Conservation (phyloP, 1,140 invertebrate species). For the Procambarus clarkii region DNA sequence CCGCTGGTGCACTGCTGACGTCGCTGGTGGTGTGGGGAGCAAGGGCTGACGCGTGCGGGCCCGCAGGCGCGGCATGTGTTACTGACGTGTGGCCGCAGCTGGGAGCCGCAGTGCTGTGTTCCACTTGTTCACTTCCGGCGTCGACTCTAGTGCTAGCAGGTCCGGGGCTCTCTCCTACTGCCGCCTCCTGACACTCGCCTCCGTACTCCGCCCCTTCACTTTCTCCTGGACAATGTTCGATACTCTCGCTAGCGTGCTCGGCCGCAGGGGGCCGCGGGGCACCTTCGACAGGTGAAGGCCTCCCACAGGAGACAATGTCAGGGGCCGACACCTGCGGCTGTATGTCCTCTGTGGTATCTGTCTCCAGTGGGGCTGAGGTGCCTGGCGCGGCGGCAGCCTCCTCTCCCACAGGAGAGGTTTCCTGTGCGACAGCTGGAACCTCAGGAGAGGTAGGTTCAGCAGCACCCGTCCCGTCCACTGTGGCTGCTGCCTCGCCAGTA, state of each 20-base stretch:
- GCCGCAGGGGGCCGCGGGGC: not conserved
- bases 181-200: slow-evolving; percentile 44
- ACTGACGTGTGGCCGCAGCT: slow-evolving; percentile 59
- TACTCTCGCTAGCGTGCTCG: slow-evolving; percentile 21
- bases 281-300: slow-evolving; percentile 11
- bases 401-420: not conserved
- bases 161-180: slow-evolving; percentile 23
- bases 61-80: slow-evolving; percentile 39
- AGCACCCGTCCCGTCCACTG: not conserved
- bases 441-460: too few species aligned
- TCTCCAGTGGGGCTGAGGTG: not conserved
- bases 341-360: not conserved
- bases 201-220: slow-evolving; percentile 44
- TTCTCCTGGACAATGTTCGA: slow-evolving; percentile 29
- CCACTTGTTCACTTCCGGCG: slow-evolving; percentile 70
- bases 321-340: not conserved
- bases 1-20: slow-evolving; percentile 26
- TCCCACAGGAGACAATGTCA: not conserved
- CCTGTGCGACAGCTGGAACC: not conserved
- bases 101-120: slow-evolving; percentile 55
- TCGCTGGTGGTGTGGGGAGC: slow-evolving; percentile 18
- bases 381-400: not conserved
- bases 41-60: slow-evolving; percentile 49
- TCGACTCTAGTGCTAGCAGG: slow-evolving; percentile 38
- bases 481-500: not conserved